A percentile compares a stretch with the other conserved stretches of the same genome.
phyloP scores from a whole-genome alignment of 2,888 invertebrate species.

The Bombylius major region DNA sequence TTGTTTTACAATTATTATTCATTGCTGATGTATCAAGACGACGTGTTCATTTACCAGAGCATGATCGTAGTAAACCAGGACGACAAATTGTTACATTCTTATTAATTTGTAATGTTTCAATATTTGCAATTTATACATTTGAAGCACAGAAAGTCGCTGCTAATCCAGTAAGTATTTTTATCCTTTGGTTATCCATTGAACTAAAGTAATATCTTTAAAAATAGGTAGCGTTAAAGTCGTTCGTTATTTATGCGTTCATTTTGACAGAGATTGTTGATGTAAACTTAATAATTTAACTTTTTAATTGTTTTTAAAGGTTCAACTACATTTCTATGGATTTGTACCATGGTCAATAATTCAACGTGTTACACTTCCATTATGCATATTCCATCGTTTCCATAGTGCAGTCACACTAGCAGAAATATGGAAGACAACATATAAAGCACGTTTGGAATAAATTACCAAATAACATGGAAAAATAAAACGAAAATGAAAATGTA shows the following conservation, averaged over 20 bases:
- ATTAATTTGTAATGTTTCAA: constrained; percentile 87
- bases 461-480: no score
- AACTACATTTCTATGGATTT: constrained; percentile 85
- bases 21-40: constrained; percentile 87
- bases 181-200: constrained; percentile 28
- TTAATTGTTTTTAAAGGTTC: constrained; percentile 40
- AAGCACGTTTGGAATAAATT: constrained; percentile 72
- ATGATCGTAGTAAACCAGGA: constrained; percentile 88
- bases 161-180: constrained; percentile 58
- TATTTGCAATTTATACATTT: constrained; percentile 94
- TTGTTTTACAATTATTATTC: constrained; percentile 84
- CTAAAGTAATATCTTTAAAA: constrained; percentile 8
- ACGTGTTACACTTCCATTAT: constrained; percentile 82
- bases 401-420: constrained; percentile 89
- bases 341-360: constrained; percentile 89
- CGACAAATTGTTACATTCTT: constrained; percentile 91
- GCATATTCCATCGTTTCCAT: constrained; percentile 94
- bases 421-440: constrained; percentile 93
- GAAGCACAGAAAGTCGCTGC: constrained; percentile 88
- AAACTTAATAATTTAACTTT: no score
- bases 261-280: no score
- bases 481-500: no score
- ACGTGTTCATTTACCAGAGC: constrained; percentile 80
- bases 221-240: constrained; percentile 14
- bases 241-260: constrained; percentile 6